Evolutionary conservation across 1,140 invertebrate genomes (phyloP), one percentile per base, ranked within the genome.

Genomic region (Drosophila repletoides): DNA sequence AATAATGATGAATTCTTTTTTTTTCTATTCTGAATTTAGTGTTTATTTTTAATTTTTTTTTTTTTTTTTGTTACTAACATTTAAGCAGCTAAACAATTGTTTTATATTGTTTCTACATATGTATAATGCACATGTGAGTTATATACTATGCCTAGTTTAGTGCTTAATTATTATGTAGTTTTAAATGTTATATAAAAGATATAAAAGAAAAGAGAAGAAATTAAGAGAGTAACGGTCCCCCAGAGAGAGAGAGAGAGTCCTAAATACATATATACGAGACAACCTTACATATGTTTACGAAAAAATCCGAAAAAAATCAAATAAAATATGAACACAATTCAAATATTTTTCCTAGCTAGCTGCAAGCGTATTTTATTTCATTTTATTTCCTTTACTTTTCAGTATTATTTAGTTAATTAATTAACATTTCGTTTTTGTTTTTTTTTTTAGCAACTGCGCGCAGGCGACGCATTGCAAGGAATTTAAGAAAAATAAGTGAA

Each of bases 141-240:
- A 83, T 73, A 77, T 74, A 45, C 56, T 73, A 77, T 74, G 49
- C 56, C 53, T 83, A 84, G 74, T 79, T 79, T 83, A 83, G 70
- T 71, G 70, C 83, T 83, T 86, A 74, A 81, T 86, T 83, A 41
- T 73, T 83, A 83, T 77, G 75, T 81, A 81, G 77, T 83, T 73
- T 83, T 81, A 81, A 81, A 70, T 79, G 76, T 79, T 80, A 77
- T 79, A 28, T 31, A 64, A 56, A 17, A n/a, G n/a, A n/a, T n/a
- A n/a, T n/a, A n/a, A n/a, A n/a, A n/a, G n/a, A n/a, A n/a, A 31
- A 12, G 34, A 31, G 7, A 28, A 31, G 15, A 2, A 29, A 46
- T 12, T 15, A 15, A 2, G 12, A 12, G 21, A 52, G 17, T 34
- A 51, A 28, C 26, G 17, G 40, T 34, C 21, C 28, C 40, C 31